These are phyloP conservation scores for Aphelenchoides besseyi DNA, from an alignment of 1,140 invertebrate species.

Conservation along the genomic window DNA sequence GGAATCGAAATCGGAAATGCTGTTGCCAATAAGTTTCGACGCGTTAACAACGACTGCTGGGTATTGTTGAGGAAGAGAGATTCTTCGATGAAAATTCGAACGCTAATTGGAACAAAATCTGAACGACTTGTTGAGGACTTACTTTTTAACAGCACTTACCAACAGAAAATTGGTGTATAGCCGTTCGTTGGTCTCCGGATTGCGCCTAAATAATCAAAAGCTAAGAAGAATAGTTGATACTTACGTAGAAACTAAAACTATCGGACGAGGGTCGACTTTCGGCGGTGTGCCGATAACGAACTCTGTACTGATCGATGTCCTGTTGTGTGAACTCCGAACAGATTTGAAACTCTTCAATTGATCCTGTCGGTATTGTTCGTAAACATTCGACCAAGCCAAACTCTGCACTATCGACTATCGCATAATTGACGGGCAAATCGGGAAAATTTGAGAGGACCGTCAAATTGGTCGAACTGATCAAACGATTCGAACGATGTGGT, in stretches of 20 bases:
- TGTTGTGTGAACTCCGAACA: conserved; percentile 46
- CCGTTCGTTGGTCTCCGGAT: conserved; percentile 36
- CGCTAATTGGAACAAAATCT: conserved; percentile 57
- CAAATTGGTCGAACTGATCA: conserved; percentile 52
- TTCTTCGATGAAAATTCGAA: conserved; percentile 58
- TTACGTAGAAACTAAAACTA: conserved; percentile 56
- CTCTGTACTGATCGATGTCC: conserved; percentile 39
- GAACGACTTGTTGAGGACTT: too few species aligned
- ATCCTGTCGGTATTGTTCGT: not conserved
- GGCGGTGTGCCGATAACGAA: conserved; percentile 55
- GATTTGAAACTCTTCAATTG: conserved; percentile 29
- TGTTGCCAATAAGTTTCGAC: conserved; percentile 54
- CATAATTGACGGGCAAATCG: conserved; percentile 39
- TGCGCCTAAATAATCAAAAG: conserved; percentile 39
- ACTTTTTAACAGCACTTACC: too few species aligned
- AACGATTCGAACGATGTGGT: conserved; percentile 41
- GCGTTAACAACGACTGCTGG: conserved; percentile 31
- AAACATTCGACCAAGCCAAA: conserved; percentile 59
- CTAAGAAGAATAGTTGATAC: not conserved
- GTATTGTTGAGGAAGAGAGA: conserved; percentile 57
- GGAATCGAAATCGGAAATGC: conserved; percentile 55
- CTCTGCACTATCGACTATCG: conserved; percentile 56
- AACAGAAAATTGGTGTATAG: conserved; percentile 53
- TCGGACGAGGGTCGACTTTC: conserved; percentile 39
- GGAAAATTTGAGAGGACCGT: conserved; percentile 52